Base-by-base conservation (phyloP, 2,113 vertebrate genomes). In the Strix aluco region DNA sequence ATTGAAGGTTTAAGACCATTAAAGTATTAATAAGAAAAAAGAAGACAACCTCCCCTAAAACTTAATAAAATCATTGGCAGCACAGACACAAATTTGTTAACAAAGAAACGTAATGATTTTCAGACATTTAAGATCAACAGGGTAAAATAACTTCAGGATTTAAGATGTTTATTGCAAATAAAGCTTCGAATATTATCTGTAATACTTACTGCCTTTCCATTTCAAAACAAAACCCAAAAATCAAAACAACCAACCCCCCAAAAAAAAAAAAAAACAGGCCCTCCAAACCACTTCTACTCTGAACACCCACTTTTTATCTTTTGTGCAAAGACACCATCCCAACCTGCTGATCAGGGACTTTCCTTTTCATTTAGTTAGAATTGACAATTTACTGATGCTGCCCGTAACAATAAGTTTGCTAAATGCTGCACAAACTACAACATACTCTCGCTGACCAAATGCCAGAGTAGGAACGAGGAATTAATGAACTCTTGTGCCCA, bases 81-180 rank as follows among this genome's bases (percentile, higher is more conserved):
- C 79, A 91, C 78, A 92, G 94, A 95, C 72, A 94, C 42, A 83
- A 47, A 78, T 52, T 55, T 78, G 55, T 92, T 92, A 94, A 90
- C 74, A 77, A 82, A 95, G 62, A 96, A 93, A 91, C 0, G 10
- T 52, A 81, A 77, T 20, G 72, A 80, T 51, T 96, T 96, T 66
- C 55, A 94, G 67, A 90, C 94, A 96, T 77, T 88, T 51, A 80
- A 66, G 78, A 85, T 91, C 62, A 91, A 91, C 66, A 51, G 55
- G 71, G 62, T 29, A 94, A 75, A 88, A 66, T 44, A 69, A 90
- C 27, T 94, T 44, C 46, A 77, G 54, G 81, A 67, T 72, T 93
- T 86, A 47, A 73, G 71, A 66, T 25, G 52, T 79, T 95, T 38
- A 91, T 11, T 57, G 44, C 62, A 94, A 95, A 75, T 75, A 65